These are phyloP conservation scores for Leuciscus idus DNA, from an alignment of 2,113 vertebrate species.

Conservation along the genomic window DNA sequence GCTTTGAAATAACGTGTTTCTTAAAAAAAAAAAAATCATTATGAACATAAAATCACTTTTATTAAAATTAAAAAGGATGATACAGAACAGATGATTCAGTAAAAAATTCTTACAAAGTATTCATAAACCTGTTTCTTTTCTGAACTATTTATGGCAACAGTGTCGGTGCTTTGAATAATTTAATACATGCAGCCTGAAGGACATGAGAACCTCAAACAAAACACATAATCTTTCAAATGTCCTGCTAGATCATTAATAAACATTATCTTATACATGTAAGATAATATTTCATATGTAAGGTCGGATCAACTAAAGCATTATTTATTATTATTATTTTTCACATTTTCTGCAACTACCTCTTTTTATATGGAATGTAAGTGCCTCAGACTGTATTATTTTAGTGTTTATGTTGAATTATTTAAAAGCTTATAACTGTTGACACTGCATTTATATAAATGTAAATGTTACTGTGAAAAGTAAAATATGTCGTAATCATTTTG, in stretches of 20 bases:
- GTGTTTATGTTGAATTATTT: background rate
- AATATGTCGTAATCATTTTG: background rate
- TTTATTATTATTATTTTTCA: background rate
- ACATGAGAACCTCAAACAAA: constrained; percentile 61
- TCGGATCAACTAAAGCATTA: background rate
- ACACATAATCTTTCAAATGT: constrained; percentile 34
- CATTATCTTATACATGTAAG: background rate
- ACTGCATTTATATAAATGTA: background rate
- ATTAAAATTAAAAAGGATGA: background rate
- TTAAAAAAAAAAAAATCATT: background rate
- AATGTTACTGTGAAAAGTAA: background rate
- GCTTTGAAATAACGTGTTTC: background rate
- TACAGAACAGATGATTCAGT: background rate
- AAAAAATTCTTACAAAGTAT: background rate
- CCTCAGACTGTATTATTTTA: constrained; percentile 60
- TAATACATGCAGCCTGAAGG: constrained; percentile 66
- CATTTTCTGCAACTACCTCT: constrained; percentile 67
- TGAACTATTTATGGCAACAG: constrained; percentile 70
- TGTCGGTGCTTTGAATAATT: constrained; percentile 71
- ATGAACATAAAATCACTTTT: background rate
- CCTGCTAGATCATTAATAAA: constrained; percentile 3
- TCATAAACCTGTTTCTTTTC: constrained; percentile 62
- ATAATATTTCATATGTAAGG: background rate
- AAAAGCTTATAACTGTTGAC: background rate
- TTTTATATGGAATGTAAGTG: constrained; percentile 65